These are phyloP conservation scores for Cotesia typhae DNA, from an alignment of 1,140 invertebrate species.

Conservation along the genomic window DNA sequence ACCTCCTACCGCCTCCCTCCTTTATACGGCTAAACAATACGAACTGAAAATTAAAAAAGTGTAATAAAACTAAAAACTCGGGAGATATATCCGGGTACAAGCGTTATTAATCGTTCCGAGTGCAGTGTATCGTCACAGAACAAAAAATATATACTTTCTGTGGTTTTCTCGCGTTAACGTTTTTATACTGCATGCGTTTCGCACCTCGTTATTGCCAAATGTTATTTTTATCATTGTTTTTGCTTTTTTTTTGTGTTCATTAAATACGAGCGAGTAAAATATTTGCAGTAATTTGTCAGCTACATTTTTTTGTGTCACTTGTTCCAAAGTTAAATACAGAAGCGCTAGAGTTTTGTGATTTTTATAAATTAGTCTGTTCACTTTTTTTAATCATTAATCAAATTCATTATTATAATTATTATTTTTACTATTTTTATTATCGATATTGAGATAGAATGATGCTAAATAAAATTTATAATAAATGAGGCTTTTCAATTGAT, in stretches of 20 bases:
- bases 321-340: background rate
- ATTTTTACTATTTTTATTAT: too few species aligned
- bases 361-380: slow-evolving; percentile 1
- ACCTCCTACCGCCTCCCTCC: too few species aligned
- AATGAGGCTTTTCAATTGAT: slow-evolving; percentile 17
- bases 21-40: too few species aligned
- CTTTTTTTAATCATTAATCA: background rate
- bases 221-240: background rate
- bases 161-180: slow-evolving; percentile 34
- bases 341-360: background rate
- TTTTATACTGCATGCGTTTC: slow-evolving; percentile 12
- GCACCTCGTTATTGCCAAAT: background rate
- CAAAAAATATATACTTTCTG: slow-evolving; percentile 28
- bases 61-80: background rate
- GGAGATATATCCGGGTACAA: slow-evolving; percentile 29
- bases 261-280: background rate
- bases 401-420: too few species aligned
- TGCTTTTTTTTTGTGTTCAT: background rate
- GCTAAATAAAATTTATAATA: background rate
- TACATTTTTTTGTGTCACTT: background rate
- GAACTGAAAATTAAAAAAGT: background rate
- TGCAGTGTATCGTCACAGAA: slow-evolving; percentile 31
- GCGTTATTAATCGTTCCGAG: slow-evolving; percentile 35
- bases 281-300: slow-evolving; percentile 7
- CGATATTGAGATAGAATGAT: too few species aligned